Base-by-base conservation (phyloP, 2,888 invertebrate species). In the Leptopilina myrica region DNA sequence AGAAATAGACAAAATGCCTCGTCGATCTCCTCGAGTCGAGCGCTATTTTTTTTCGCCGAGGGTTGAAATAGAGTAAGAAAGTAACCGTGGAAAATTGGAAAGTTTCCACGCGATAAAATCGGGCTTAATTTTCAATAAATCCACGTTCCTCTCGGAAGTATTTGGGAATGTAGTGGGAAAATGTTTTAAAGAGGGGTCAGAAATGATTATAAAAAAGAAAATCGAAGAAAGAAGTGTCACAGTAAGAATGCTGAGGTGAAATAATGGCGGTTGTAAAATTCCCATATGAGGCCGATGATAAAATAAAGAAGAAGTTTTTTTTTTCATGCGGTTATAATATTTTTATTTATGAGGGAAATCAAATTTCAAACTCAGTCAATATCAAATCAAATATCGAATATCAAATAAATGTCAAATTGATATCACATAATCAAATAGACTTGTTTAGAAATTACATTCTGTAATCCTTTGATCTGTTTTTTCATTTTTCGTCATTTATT, bases 101-200 rank as follows among this genome's bases (percentile, higher is more conserved):
- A 90, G 85, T 90, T 90, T 90, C 89, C 89, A 84, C 87, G 86
- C 89, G 88, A 90, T 90, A 90, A 90, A 90, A 88, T 89, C 89
- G 85, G 87, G 87, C 87, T 89, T 89, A 89, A 89, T 89, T 89
- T 89, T 89, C 89, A 89, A 89, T 89, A 89, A 89, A 89, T 89
- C 87, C 86, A 83, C 83, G 83, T 84, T 83, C 83, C 84, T 33
- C 43, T 64, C 76, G 79, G 75, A 76, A 76, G 78, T 80, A 76
- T 80, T 73, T 78, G 82, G 33, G 83, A 64, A 80, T 80, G 81
- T 85, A 81, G 85, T 43, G 76, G 69, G 65, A 65, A 11, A 20
- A 20, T 9, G 7, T 43, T 26, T 26, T 56, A 73, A 53, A 73
- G 73, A 73, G 33, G 33, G 56, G 62, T 62, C 62, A 66, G 66